Base-by-base conservation (phyloP, 2,888 invertebrate genomes). In the Sesia apiformis region DNA sequence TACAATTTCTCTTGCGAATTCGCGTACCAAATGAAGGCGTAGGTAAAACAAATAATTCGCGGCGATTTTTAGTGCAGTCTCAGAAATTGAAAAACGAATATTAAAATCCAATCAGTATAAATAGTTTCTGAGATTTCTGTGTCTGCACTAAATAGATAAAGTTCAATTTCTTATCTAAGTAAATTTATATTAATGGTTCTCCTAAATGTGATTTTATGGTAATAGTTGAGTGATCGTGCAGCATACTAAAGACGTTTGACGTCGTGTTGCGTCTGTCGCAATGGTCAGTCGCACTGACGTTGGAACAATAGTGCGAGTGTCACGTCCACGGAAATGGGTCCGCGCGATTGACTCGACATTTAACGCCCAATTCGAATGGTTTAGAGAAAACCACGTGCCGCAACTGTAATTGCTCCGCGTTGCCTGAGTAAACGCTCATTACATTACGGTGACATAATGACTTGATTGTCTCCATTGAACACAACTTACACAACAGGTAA, bases 251-350 rank as follows among this genome's bases (percentile, higher is more conserved):
- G 55, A 58, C 56, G 56, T 55, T 62, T 8, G 23, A 23, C 23
- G 23, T 23, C 23, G 23, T 23, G 23, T 46, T 23, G n/a, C 46
- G 46, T 46, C 46, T 46, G 46, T 46, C 46, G 46, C 46, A 46
- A 46, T 23, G 46, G 46, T 46, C 46, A 46, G 23, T 59, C 58
- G 54, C 57, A 61, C 57, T 52, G 58, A 62, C 66, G 46, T 7
- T 46, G 46, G 66, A 69, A 84, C 81, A 82, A 84, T 81, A 65
- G 70, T 55, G 56, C 70, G 67, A 81, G 81, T 82, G 82, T 81
- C 76, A 76, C 69, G 72, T 79, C 69, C 72, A 62, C 70, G 69
- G 74, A 78, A 78, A 72, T 70, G 61, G 64, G 64, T 56, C 40
- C 42, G 52, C 56, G 64, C 50, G 64, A 71, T 69, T 66, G 64